Conservation (phyloP, 2,797 vertebrate species). For the Anguilla anguilla region DNA sequence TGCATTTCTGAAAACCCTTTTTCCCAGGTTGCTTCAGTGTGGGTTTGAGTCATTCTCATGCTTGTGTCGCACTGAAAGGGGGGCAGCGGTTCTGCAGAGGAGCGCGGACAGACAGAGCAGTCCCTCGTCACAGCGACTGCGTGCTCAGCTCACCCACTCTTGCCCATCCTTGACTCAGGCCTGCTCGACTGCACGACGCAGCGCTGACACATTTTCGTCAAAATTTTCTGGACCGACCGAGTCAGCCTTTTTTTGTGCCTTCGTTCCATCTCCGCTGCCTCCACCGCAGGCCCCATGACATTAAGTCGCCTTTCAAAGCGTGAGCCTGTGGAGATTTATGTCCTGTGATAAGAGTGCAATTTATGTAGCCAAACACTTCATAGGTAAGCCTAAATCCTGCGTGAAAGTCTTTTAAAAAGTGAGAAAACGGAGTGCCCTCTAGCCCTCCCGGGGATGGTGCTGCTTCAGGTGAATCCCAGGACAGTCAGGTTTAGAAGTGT, state of each 20-base stretch:
- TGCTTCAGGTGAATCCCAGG: not conserved
- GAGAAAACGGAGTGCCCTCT: not conserved
- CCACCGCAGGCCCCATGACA: not conserved
- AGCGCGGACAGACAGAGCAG: not conserved
- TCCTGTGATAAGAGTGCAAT: not conserved
- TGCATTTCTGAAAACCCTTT: not conserved
- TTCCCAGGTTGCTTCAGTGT: not conserved
- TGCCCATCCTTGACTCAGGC: not conserved
- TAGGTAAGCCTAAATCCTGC: not conserved
- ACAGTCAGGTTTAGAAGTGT: not conserved
- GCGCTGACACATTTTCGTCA: not conserved
- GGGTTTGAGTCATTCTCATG: not conserved
- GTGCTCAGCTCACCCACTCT: not conserved
- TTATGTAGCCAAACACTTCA: not conserved
- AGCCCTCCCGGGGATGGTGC: not conserved
- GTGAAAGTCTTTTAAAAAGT: not conserved
- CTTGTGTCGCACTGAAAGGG: not conserved
- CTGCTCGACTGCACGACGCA: not conserved
- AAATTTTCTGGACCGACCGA: not conserved
- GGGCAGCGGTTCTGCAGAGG: not conserved
- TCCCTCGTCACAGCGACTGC: not conserved
- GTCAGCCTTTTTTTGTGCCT: not conserved
- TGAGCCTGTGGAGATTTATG: not conserved
- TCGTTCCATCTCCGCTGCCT: not conserved
- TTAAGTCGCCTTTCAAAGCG: not conserved